These are phyloP conservation scores for Dicaeum eximium DNA, from an alignment of 2,113 vertebrate genomes.

Conservation along the genomic window DNA sequence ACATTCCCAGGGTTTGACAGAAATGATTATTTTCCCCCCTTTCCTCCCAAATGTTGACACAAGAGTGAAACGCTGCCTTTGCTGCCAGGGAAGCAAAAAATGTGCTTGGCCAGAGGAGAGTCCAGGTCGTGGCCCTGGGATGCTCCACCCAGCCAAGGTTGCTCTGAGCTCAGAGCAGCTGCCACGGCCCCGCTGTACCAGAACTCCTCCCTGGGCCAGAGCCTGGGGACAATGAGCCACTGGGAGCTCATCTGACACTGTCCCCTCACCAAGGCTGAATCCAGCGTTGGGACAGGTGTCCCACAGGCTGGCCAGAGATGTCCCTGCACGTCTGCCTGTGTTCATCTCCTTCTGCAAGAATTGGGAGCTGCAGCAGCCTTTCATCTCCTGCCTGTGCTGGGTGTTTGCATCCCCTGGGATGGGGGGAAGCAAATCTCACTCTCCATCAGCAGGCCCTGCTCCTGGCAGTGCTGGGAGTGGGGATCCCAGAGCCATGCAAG, in stretches of 20 bases:
- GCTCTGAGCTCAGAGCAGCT: background rate
- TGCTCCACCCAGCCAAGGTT: background rate
- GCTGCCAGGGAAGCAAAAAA: conserved; percentile 21
- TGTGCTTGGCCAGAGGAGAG: background rate
- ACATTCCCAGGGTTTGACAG: conserved; percentile 41
- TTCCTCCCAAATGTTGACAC: conserved; percentile 59
- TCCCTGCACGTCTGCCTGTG: rapidly evolving
- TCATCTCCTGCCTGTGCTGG: background rate
- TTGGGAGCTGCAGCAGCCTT: background rate
- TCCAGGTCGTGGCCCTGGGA: background rate
- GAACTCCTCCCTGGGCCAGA: background rate
- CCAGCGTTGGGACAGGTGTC: background rate
- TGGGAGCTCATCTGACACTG: background rate
- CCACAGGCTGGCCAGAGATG: rapidly evolving
- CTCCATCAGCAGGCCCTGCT: rapidly evolving
- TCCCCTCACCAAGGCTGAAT: background rate
- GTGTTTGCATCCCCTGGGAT: background rate
- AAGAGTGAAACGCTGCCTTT: background rate
- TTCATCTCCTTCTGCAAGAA: background rate
- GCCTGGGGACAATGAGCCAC: rapidly evolving
- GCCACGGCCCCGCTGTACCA: background rate
- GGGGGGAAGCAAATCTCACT: background rate
- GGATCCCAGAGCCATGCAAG: background rate
- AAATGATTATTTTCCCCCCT: background rate
- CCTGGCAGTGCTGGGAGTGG: rapidly evolving